Evolutionary conservation across 64 coral and sea anemone genomes (phyloP), one percentile per base, ranked within the genome.

Genomic region (Trachythela sp.): DNA sequence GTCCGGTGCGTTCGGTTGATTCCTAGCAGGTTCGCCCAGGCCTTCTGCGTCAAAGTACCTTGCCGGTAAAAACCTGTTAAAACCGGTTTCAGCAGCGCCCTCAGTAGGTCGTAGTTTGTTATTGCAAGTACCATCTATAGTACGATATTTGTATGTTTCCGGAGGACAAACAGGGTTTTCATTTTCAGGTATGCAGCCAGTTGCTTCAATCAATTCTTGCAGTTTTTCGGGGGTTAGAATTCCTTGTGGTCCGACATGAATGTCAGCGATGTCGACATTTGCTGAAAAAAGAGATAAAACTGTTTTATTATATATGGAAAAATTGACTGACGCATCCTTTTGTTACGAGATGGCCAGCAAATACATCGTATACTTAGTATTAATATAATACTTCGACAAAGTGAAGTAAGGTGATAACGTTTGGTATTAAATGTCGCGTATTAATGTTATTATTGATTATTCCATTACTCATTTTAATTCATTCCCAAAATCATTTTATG

Each of bases 61-160:
- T 35, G 75, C 75, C 10, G 75, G 75, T 13, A 80, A 39, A 13
- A 80, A 4, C 38, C 75, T 37, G 32, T 34, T 38, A 39, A 80
- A 80, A 34, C 2, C 75, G 20, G 75, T 37, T 37, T 9, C 8
- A 38, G 75, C 32, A 3, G 75, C 8, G 33, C 75, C 75, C 2
- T 36, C 1, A 5, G 37, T 35, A 2, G 75, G 75, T 15, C 15
- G 37, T 17, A 8, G 27, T 37, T 15, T 9, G 75, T 80, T 80
- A 39, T 80, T 80, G 37, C 75, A 80, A 38, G 75, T 80, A 18
- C 75, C 75, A 37, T 80, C 75, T 15, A 80, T 80, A 22, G 75
- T 37, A 80, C 75, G 75, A 30, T 80, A 80, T 0, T 1, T 20
- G 0, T 24, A 6, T n/a, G 56, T 64, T 64, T 64, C 56, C 22